These are phyloP conservation scores for Aphaenogaster floridana DNA, from an alignment of 1,140 invertebrate species.

Conservation along the genomic window DNA sequence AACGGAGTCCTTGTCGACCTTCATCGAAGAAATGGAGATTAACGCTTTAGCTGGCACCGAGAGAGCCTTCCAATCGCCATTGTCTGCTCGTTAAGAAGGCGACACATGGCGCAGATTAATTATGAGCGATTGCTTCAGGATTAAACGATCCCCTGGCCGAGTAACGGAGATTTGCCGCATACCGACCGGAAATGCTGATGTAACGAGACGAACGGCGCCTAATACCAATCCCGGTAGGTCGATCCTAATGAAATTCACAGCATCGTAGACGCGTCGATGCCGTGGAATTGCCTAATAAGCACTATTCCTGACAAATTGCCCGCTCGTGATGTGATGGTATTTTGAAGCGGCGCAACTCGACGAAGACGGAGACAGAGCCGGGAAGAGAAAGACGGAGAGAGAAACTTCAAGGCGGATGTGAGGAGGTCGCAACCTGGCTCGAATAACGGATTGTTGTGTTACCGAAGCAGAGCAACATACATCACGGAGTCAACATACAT, in stretches of 20 bases:
- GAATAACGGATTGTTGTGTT: conserved; percentile 85
- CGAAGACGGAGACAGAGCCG: conserved; percentile 68
- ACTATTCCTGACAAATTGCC: conserved; percentile 85
- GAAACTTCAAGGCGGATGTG: conserved; percentile 60
- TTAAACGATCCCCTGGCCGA: conserved; percentile 53
- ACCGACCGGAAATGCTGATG: conserved; percentile 62
- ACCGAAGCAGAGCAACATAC: conserved; percentile 81
- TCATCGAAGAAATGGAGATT: conserved; percentile 54
- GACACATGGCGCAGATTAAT: conserved; percentile 65
- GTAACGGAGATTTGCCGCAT: conserved; percentile 61
- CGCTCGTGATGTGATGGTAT: conserved; percentile 84
- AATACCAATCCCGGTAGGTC: conserved; percentile 63
- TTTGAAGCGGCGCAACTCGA: conserved; percentile 72
- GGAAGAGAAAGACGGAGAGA: conserved; percentile 65
- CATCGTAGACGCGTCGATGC: conserved; percentile 83
- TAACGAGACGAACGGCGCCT: conserved; percentile 60
- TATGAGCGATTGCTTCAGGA: conserved; percentile 61
- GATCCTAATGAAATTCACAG: conserved; percentile 85
- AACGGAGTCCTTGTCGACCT: conserved; percentile 22
- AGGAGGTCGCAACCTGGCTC: conserved; percentile 60
- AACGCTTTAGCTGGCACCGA: conserved; percentile 46
- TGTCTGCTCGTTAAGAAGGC: conserved; percentile 63
- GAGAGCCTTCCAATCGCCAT: conserved; percentile 40
- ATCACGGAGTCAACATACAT: conserved; percentile 82
- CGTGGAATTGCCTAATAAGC: conserved; percentile 85